Evolutionary conservation across 2,797 vertebrate genomes (phyloP).

Genomic region (Rhabdomys pumilio): DNA sequence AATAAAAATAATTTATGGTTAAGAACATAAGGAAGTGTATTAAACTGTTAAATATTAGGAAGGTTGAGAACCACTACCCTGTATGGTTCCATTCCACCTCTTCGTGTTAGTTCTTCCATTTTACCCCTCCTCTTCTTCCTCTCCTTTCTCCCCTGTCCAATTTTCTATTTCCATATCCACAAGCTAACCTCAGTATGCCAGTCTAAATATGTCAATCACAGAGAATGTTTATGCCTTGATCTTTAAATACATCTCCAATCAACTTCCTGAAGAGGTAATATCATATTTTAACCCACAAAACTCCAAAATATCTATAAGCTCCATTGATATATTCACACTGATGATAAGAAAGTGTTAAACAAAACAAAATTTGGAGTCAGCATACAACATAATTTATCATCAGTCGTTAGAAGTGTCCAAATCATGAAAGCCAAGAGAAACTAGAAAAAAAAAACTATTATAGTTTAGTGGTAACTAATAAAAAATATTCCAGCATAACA

Average conservation of each 20-base stretch:
- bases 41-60: neutral
- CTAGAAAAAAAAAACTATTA: neutral
- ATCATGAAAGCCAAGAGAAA: neutral
- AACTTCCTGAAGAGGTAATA: neutral
- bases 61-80: neutral
- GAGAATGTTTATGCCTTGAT: neutral
- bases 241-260: neutral
- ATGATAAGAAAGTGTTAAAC: neutral
- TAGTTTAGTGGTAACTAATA: neutral
- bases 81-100: neutral
- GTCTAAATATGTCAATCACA: conserved; percentile 12
- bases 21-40: neutral
- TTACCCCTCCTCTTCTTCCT: neutral
- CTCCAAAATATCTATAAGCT: neutral
- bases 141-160: rapidly evolving
- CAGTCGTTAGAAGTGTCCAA: neutral
- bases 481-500: neutral
- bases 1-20: neutral
- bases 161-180: neutral
- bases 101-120: neutral
- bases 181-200: neutral
- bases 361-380: neutral
- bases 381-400: neutral
- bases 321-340: neutral
- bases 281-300: neutral